A percentile compares a stretch with the other conserved stretches of the same genome.
These are phyloP conservation scores for Phrynocephalus versicolor DNA, from an alignment of 2,113 vertebrate species.

Conservation along the genomic window DNA sequence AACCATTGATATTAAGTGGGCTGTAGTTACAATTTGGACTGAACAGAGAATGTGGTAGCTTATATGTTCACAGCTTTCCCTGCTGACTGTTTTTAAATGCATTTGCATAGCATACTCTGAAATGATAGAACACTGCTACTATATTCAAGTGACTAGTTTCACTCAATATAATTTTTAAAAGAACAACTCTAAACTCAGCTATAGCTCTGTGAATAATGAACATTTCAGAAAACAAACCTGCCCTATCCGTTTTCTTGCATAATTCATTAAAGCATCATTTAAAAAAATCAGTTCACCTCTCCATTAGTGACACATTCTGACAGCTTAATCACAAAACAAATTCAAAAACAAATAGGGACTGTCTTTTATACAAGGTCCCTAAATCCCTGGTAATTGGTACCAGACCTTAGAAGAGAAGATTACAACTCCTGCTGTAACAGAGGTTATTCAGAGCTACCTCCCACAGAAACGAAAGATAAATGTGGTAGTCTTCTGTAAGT, in stretches of 20 bases:
- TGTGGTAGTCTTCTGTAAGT: slow-evolving; percentile 20
- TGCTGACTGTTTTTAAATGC: slow-evolving; percentile 22
- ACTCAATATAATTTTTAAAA: slow-evolving; percentile 7
- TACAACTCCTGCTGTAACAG: slow-evolving; percentile 13
- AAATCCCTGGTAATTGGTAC: slow-evolving; percentile 67
- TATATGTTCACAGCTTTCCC: slow-evolving; percentile 12
- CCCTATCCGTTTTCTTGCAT: slow-evolving; percentile 12
- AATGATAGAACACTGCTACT: slow-evolving; percentile 26
- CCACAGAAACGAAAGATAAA: slow-evolving; percentile 55
- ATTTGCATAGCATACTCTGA: slow-evolving; percentile 17
- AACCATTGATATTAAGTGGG: background rate
- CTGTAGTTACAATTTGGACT: background rate
- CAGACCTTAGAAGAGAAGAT: slow-evolving; percentile 56
- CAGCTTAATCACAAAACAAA: slow-evolving; percentile 70
- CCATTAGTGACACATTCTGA: slow-evolving; percentile 47
- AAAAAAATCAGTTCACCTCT: slow-evolving; percentile 48
- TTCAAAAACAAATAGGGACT: slow-evolving; percentile 69
- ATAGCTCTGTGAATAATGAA: slow-evolving; percentile 1
- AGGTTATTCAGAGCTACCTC: slow-evolving; percentile 59
- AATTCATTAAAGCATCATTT: slow-evolving; percentile 53
- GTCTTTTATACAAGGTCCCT: slow-evolving; percentile 65
- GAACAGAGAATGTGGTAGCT: slow-evolving; percentile 29
- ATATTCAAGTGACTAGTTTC: slow-evolving; percentile 13
- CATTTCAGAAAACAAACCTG: slow-evolving; percentile 12
- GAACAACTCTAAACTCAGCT: slow-evolving; percentile 21